phyloP scores from a whole-genome alignment of 35 echinoderm and acorn worm genomes.

The Heliocidaris tuberculata region DNA sequence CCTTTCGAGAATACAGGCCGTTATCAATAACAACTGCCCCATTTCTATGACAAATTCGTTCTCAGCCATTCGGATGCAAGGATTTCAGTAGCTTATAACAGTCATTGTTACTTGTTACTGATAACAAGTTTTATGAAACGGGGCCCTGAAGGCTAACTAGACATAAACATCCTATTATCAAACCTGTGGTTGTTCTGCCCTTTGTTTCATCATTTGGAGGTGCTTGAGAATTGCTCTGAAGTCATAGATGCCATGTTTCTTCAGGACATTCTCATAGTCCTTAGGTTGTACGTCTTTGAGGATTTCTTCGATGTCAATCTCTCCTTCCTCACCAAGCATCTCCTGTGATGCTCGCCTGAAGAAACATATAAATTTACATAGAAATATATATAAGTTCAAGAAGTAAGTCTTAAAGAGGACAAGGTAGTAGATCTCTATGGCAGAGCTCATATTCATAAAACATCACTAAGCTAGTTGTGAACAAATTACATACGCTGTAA shows the following conservation, averaged over 20 bases:
- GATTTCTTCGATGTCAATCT: slow-evolving; percentile 65
- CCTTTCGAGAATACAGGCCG: no score
- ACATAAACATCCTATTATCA: not conserved
- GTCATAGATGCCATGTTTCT: slow-evolving; percentile 89
- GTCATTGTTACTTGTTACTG: no score
- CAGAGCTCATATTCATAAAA: no score
- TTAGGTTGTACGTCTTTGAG: slow-evolving; percentile 73
- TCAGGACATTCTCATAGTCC: slow-evolving; percentile 86
- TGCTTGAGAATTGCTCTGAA: slow-evolving; percentile 94
- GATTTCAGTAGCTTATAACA: no score
- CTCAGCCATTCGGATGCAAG: no score
- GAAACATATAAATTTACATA: slow-evolving; percentile 8
- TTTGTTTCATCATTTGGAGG: slow-evolving; percentile 74
- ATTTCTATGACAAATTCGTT: no score
- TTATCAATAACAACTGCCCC: no score
- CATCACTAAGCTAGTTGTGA: no score
- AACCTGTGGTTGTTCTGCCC: not conserved
- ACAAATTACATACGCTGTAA: no score
- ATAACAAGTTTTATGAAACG: no score
- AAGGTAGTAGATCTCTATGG: not conserved
- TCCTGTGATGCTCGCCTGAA: slow-evolving; percentile 58
- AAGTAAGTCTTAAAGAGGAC: no score
- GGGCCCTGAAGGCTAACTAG: no score
- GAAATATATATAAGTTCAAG: not conserved
- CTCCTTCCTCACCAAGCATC: not conserved